Base-by-base conservation (phyloP, 2,113 vertebrate genomes). In the Mixornis gularis region DNA sequence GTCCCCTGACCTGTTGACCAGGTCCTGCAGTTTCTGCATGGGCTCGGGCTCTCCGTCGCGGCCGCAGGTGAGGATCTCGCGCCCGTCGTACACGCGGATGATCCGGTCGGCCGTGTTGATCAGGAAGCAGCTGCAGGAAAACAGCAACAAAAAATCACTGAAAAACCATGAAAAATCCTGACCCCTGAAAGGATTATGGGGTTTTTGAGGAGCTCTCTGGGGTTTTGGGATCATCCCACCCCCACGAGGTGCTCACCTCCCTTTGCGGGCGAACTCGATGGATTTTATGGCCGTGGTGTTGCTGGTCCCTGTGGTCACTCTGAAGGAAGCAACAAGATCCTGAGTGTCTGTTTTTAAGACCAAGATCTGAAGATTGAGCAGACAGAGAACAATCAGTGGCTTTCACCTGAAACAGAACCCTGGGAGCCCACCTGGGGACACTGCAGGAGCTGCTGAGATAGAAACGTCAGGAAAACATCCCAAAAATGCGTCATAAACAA, bases 211-310 rank as follows among this genome's bases (percentile, higher is more conserved):
- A 4, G 22, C 14, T n/a, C 36, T 14, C 17, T 8, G 77, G 16
- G 3, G 34, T 2, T 53, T 1, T 7, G 69, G 49, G 58, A 0
- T 6, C 4, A 1, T 9, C 36, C 36, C 8, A 36, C 36, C 0
- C 34, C 30, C 1, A 3, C 2, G 34, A 5, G 40, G 18, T 4
- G 36, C 97, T 98, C 91, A 99, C 99, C 99, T 99, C 77, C 99
- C 99, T 91, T 99, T 99, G 76, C 99, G 98, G 63, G 99, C 99
- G 95, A 99, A 99, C 87, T 99, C 99, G 20, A 99, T 99, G 15
- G 99, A 99, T 92, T 99, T 99, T 88, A 99, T 99, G 77, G 99
- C 99, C 1, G 99, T 99, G 84, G 99, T 99, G 97, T 99, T 99
- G 97, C 99, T 99, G 94, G 99, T 99, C 46, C 99, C 99, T 17